phyloP scores from a whole-genome alignment of 2,113 vertebrate species.

The Mirza zaza region DNA sequence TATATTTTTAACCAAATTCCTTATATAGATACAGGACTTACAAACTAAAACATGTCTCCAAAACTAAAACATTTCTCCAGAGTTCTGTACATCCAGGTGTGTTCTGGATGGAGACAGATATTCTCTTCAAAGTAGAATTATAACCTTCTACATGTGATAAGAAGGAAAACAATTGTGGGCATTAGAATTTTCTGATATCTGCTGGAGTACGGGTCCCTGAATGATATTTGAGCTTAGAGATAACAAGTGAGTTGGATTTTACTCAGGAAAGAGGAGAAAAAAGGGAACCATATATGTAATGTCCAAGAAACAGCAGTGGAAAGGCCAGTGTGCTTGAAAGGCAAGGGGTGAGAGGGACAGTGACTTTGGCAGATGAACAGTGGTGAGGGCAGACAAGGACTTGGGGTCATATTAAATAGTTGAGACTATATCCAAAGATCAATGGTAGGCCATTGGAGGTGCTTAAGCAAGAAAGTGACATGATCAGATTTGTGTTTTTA shows the following conservation, averaged over 20 bases:
- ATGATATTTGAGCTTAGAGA: not conserved
- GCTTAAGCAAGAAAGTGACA: not conserved
- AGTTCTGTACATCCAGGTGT: not conserved
- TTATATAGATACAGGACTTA: not conserved
- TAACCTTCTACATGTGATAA: not conserved
- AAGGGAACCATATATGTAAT: not conserved
- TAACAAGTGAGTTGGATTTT: not conserved
- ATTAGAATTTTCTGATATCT: not conserved
- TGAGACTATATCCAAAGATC: not conserved
- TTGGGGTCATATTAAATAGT: not conserved
- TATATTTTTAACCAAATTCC: not conserved
- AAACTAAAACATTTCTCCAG: not conserved
- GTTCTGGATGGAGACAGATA: not conserved
- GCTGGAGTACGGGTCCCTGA: not conserved
- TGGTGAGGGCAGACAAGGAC: not conserved
- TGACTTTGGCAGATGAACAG: not conserved
- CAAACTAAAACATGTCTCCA: not conserved
- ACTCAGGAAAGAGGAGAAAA: not conserved
- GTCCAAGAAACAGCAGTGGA: not conserved
- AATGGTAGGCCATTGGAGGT: not conserved
- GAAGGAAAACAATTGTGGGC: not conserved
- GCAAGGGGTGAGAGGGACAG: not conserved
- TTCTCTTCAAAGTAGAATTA: not conserved
- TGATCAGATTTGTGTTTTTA: not conserved
- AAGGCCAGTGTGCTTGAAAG: not conserved